Base-by-base conservation (phyloP, 1,140 invertebrate genomes). In the Cyphomyrmex costatus region DNA sequence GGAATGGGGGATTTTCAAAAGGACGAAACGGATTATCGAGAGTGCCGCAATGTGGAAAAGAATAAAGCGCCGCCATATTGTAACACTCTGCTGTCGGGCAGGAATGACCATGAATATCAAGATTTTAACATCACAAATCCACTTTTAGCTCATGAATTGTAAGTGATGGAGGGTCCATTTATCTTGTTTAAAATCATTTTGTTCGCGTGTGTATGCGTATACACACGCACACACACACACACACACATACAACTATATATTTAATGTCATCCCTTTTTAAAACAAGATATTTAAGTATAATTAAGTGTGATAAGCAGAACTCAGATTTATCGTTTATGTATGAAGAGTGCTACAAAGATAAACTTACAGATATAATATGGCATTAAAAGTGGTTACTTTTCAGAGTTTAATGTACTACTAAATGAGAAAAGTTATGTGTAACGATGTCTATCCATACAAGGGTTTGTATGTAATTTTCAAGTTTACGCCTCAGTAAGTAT, bases 91-190 rank as follows among this genome's bases (percentile, higher is more conserved):
- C 21, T 63, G 12, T 16, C 21, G 19, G 53, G 21, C 21, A 58
- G 60, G 14, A 61, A 16, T 8, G 21, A 74, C 6, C 14, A 27
- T 6, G 46, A n/a, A 19, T 51, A 85, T 10, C 73, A 87, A 24
- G 74, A 77, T 33, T 7, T 5, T 4, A 58, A 49, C 10, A 87
- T 76, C 3, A 82, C 60, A 6, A 70, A 89, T 58, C 85, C 79
- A 1, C 58, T 76, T 14, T 60, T 90, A 46, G 88, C 79, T 24
- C 85, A 90, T 33, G 10, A 84, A 82, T 60, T 87, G 88, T 89
- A 78, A 84, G 85, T 42, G 49, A 60, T 49, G 14, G 6, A 78
- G 24, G 42, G 8, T 46, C 21, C 27, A 60, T 58, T 14, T 56
- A 42, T 71, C 7, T 10, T 30, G 19, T 33, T 19, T 56, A 6